A percentile compares a stretch with the other conserved stretches of the same genome.
Evolutionary conservation across 2,888 invertebrate genomes (phyloP).

Genomic region (Gari tellinella): DNA sequence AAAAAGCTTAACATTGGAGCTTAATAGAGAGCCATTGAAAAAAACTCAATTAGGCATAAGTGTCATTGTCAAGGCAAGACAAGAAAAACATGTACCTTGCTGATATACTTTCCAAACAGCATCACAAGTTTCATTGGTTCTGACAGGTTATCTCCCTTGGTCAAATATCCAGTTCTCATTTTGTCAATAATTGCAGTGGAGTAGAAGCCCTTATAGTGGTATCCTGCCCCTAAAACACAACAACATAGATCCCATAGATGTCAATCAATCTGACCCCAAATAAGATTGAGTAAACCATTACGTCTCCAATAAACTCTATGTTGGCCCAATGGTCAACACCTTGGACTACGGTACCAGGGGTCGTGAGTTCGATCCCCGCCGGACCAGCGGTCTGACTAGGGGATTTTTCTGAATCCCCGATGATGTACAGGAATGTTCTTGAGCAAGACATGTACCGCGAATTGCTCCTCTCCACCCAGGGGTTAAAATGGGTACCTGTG

Average conservation of each 20-base stretch:
- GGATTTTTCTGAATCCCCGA: too few species aligned
- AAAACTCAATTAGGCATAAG: not conserved
- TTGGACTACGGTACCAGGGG: too few species aligned
- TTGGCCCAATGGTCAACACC: too few species aligned
- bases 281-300: too few species aligned
- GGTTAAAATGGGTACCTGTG: too few species aligned
- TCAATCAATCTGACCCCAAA: too few species aligned
- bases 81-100: conserved; percentile 30
- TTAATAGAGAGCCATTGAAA: not conserved
- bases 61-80: not conserved
- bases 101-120: conserved; percentile 55
- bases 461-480: too few species aligned
- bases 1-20: not conserved
- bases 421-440: too few species aligned
- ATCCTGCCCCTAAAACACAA: conserved; percentile 45
- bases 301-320: too few species aligned
- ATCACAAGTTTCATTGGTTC: conserved; percentile 49
- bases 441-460: too few species aligned
- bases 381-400: too few species aligned
- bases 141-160: conserved; percentile 37
- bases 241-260: not conserved
- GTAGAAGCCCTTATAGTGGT: conserved; percentile 61
- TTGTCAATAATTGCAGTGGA: conserved; percentile 55
- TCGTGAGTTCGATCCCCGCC: too few species aligned
- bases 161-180: conserved; percentile 42